These are phyloP conservation scores for Thyatira batis DNA, from an alignment of 2,888 invertebrate genomes.

Conservation along the genomic window DNA sequence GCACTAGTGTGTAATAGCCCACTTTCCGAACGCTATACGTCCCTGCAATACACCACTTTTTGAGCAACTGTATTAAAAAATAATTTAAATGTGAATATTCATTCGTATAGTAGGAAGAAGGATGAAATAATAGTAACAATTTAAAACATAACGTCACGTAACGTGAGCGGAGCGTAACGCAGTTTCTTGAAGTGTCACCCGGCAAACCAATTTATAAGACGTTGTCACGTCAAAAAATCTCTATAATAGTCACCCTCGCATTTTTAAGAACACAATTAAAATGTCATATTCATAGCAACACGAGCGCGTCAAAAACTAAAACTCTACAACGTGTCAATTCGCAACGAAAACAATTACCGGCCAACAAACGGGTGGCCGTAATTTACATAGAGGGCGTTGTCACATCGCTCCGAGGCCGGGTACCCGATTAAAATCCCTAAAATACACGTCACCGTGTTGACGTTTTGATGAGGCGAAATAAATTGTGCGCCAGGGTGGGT, in stretches of 20 bases:
- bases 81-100: too few species aligned
- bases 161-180: too few species aligned
- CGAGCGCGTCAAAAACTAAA: slow-evolving; percentile 53
- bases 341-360: slow-evolving; percentile 72
- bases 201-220: too few species aligned
- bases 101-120: too few species aligned
- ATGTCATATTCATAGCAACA: slow-evolving; percentile 7
- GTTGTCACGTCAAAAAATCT: too few species aligned
- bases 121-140: too few species aligned
- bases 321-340: slow-evolving; percentile 62
- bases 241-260: background rate
- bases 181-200: too few species aligned
- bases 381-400: slow-evolving; percentile 69
- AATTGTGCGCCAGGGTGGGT: slow-evolving; percentile 49
- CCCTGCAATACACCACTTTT: too few species aligned
- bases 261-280: background rate
- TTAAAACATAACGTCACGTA: too few species aligned
- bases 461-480: slow-evolving; percentile 80
- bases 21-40: too few species aligned
- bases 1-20: too few species aligned
- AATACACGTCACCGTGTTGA: slow-evolving; percentile 80
- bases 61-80: too few species aligned
- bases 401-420: slow-evolving; percentile 39
- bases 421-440: slow-evolving; percentile 76
- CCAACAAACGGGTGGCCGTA: slow-evolving; percentile 51